These are phyloP conservation scores for Drosophila multiciliata DNA, from an alignment of 2,888 invertebrate genomes.

Conservation along the genomic window DNA sequence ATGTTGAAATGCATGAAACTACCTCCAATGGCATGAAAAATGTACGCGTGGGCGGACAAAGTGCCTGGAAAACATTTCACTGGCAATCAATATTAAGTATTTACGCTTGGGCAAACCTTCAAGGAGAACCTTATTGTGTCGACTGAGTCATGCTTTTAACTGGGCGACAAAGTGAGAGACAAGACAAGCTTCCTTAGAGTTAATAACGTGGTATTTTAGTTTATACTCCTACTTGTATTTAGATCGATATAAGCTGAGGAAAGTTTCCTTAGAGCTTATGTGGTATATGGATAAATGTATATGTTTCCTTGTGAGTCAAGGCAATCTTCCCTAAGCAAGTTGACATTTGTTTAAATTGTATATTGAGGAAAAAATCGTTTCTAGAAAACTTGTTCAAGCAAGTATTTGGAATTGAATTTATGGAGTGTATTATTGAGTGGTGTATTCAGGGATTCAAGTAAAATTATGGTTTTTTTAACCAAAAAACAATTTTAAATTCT, in stretches of 20 bases:
- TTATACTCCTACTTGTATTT: neutral
- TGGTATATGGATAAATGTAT: neutral
- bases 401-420: neutral
- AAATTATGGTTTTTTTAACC: neutral
- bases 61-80: conserved; percentile 28
- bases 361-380: neutral
- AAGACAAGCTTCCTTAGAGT: neutral
- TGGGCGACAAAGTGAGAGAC: neutral
- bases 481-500: neutral
- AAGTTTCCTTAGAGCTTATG: neutral
- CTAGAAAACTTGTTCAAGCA: neutral
- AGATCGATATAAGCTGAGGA: neutral
- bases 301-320: neutral
- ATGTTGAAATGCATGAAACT: conserved; percentile 34
- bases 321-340: neutral
- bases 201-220: neutral
- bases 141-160: conserved; percentile 11
- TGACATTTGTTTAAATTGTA: neutral
- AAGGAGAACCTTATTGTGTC: neutral
- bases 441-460: neutral
- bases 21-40: conserved; percentile 59
- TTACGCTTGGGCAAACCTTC: conserved; percentile 50
- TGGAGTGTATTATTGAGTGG: neutral
- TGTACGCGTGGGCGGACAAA: conserved; percentile 26
- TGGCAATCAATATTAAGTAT: conserved; percentile 56